Conservation (phyloP, 2,888 invertebrate species). For the Orchesellides sinensis region DNA sequence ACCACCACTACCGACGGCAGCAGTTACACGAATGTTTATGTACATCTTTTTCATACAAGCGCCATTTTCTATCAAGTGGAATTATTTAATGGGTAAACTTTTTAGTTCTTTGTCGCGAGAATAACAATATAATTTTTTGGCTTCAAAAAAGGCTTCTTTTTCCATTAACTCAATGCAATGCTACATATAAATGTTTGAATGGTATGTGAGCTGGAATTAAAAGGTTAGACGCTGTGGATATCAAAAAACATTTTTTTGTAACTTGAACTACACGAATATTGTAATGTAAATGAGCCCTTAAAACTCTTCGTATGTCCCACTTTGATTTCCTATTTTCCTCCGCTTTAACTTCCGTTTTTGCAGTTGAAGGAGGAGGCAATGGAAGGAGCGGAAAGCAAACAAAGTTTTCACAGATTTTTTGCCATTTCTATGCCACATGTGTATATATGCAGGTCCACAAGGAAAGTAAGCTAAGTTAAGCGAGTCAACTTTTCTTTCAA, state of each 20-base stretch:
- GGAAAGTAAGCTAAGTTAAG: background rate
- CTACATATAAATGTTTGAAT: background rate
- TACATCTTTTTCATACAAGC: too few species aligned
- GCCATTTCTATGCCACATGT: background rate
- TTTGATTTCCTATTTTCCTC: background rate
- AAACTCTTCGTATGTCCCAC: background rate
- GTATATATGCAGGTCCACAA: conserved; percentile 17
- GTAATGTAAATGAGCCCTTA: conserved; percentile 41
- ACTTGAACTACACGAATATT: conserved; percentile 8
- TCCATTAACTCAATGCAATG: too few species aligned
- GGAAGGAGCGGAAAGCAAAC: conserved; percentile 17
- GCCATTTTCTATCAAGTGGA: background rate
- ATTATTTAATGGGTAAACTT: conserved; percentile 38
- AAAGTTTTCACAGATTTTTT: conserved; percentile 5
- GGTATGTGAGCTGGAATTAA: background rate
- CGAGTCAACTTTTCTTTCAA: conserved; percentile 14
- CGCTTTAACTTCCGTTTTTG: background rate
- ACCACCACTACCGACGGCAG: background rate
- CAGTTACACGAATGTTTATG: too few species aligned
- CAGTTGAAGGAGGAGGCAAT: conserved; percentile 15
- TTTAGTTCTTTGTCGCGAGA: conserved; percentile 8
- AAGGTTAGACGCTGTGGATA: too few species aligned
- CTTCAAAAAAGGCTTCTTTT: too few species aligned
- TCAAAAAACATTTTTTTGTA: conserved; percentile 10
- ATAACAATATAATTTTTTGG: background rate